These are phyloP conservation scores for Anarhynchus alexandrinus DNA, from an alignment of 2,113 vertebrate genomes.

Conservation along the genomic window DNA sequence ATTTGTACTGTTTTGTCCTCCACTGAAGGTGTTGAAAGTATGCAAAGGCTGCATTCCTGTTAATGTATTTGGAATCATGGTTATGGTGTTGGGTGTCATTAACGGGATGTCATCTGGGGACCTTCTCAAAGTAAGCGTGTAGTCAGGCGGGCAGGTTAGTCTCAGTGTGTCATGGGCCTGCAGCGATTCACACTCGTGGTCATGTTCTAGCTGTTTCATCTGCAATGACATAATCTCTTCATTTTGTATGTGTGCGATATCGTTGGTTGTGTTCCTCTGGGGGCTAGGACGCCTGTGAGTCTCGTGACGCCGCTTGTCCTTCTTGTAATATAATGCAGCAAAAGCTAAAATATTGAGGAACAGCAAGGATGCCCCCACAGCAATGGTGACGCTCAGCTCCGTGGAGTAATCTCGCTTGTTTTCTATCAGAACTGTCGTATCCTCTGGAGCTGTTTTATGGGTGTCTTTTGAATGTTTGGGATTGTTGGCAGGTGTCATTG, in stretches of 20 bases:
- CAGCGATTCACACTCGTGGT: conserved; percentile 86
- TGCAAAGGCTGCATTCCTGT: conserved; percentile 91
- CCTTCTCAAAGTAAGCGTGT: conserved; percentile 90
- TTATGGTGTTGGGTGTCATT: conserved; percentile 93
- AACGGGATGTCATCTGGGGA: conserved; percentile 92
- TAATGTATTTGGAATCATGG: conserved; percentile 93
- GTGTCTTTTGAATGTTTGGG: conserved; percentile 88
- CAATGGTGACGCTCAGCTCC: conserved; percentile 93
- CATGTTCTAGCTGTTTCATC: conserved; percentile 92
- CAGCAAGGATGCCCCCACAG: conserved; percentile 90
- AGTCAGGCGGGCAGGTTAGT: conserved; percentile 90
- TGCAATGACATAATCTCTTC: conserved; percentile 93
- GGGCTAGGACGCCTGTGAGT: conserved; percentile 88
- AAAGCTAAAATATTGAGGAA: conserved; percentile 97
- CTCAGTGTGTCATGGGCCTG: conserved; percentile 86
- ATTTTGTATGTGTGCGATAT: conserved; percentile 87
- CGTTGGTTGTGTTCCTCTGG: conserved; percentile 82
- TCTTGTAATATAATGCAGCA: conserved; percentile 94
- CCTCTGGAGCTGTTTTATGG: conserved; percentile 80
- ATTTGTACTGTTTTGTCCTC: conserved; percentile 93
- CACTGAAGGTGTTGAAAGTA: conserved; percentile 92
- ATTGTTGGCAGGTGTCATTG: conserved; percentile 83
- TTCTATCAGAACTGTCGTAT: conserved; percentile 88
- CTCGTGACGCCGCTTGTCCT: conserved; percentile 91
- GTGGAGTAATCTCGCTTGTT: conserved; percentile 93